These are phyloP conservation scores for Chelidonichthys spinosus DNA, from an alignment of 2,797 vertebrate genomes.

Conservation along the genomic window DNA sequence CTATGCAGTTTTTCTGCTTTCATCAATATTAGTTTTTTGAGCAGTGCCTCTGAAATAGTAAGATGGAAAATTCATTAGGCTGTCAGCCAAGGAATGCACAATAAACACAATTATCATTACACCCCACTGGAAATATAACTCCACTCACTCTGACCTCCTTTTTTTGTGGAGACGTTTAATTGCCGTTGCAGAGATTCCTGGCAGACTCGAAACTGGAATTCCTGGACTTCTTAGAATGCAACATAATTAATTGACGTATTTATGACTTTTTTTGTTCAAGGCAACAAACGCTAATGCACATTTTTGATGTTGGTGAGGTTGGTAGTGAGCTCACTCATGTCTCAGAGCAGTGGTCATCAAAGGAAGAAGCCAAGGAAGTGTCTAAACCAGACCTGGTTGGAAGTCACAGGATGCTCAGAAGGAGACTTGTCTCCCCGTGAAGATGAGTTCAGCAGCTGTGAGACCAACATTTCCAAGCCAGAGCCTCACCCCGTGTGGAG, in stretches of 20 bases:
- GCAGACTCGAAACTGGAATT: slow-evolving; percentile 39
- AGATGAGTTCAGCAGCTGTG: slow-evolving; percentile 81
- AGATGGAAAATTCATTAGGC: slow-evolving; percentile 73
- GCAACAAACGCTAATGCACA: slow-evolving; percentile 23
- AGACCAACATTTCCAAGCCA: slow-evolving; percentile 43
- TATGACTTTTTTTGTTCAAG: slow-evolving; percentile 38
- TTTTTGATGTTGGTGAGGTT: slow-evolving; percentile 10
- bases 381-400: slow-evolving; percentile 27
- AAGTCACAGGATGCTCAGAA: slow-evolving; percentile 40
- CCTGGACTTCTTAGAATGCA: slow-evolving; percentile 28
- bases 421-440: slow-evolving; percentile 28
- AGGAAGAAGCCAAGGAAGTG: slow-evolving; percentile 31
- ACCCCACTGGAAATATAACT: slow-evolving; percentile 56
- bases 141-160: slow-evolving; percentile 56
- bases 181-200: slow-evolving; percentile 59
- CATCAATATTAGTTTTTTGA: slow-evolving; percentile 61
- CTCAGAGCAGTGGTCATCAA: background rate
- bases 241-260: slow-evolving; percentile 45
- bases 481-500: slow-evolving; percentile 28
- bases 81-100: slow-evolving; percentile 58
- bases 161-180: slow-evolving; percentile 53
- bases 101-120: slow-evolving; percentile 71
- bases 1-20: slow-evolving; percentile 38
- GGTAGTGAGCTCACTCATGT: slow-evolving; percentile 18
- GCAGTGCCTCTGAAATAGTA: slow-evolving; percentile 40